These are phyloP conservation scores for Apostichopus japonicus DNA, from an alignment of 35 echinoderm and acorn worm genomes.

Conservation along the genomic window DNA sequence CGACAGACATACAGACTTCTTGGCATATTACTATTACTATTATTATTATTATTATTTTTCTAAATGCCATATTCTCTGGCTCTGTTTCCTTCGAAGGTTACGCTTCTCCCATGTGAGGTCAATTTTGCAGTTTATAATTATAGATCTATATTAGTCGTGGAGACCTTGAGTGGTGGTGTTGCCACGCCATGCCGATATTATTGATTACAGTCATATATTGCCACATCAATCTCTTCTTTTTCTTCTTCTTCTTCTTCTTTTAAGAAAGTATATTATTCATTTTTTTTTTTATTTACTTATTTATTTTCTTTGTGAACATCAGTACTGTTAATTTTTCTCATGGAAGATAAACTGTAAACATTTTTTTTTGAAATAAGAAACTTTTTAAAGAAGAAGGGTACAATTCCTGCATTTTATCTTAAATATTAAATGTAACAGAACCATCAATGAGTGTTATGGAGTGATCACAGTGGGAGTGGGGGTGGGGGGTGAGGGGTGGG, in stretches of 20 bases:
- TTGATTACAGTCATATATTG: slow-evolving; percentile 1
- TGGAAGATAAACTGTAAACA: background rate
- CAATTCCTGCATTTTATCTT: no score
- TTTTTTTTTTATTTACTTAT: background rate
- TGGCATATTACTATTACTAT: background rate
- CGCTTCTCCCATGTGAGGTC: background rate
- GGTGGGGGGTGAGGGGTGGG: no score
- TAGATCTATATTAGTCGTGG: background rate
- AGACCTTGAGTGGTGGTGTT: background rate
- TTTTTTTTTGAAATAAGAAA: no score
- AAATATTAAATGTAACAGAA: no score
- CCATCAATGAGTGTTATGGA: no score
- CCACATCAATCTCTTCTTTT: background rate
- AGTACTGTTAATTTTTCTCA: slow-evolving; percentile 36
- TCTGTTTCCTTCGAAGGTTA: background rate
- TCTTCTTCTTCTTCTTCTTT: background rate
- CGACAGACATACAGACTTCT: background rate
- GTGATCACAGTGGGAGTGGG: no score
- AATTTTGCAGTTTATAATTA: slow-evolving; percentile 1
- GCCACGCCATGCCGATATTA: background rate
- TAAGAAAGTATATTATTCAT: background rate
- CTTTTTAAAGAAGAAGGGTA: no score
- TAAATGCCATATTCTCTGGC: background rate
- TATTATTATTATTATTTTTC: background rate
- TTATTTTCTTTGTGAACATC: background rate